Base-by-base conservation (phyloP, 2,797 vertebrate genomes). In the Gadopsis marmoratus region DNA sequence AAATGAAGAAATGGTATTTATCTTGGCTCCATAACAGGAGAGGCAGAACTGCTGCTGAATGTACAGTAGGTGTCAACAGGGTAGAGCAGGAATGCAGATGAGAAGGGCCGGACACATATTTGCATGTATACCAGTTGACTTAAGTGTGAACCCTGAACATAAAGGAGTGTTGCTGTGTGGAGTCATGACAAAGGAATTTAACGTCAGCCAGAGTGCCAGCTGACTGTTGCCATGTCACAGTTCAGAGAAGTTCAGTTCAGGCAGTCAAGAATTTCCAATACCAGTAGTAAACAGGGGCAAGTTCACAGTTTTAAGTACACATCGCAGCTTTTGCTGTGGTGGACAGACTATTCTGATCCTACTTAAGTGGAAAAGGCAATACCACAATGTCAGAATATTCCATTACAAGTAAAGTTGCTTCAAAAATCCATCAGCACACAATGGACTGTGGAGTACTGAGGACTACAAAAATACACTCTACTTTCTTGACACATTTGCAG, bases 1-100 rank as follows among this genome's bases (percentile, higher is more conserved):
- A 92, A 94, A 92, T 87, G 86, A 88, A 93, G 92, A 68, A 89
- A 87, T 76, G 77, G 82, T 67, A 71, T 90, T 91, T 90, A 68
- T 88, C 89, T 86, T 90, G 91, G 86, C 86, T 78, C 91, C 88
- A 85, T 89, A 90, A 76, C 23, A 33, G 90, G 85, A 89, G 85
- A 89, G 68, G 79, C 76, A 37, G 67, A 37, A 64, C 82, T 73
- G 83, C 77, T 82, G 43, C 41, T 41, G 54, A 90, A 81, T 79
- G 74, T 82, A 75, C 76, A 65, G 74, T 84, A 85, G 69, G 78
- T 87, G 86, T 88, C 68, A 78, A 72, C 59, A 31, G 82, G 86
- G 86, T 85, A 85, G 83, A 79, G 78, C 50, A 81, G 86, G 91
- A 94, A 94, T 92, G 91, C 86, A 87, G 86, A 91, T 81, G 86